Evolutionary conservation across 2,888 invertebrate species (phyloP).

Genomic region (Machimus atricapillus): DNA sequence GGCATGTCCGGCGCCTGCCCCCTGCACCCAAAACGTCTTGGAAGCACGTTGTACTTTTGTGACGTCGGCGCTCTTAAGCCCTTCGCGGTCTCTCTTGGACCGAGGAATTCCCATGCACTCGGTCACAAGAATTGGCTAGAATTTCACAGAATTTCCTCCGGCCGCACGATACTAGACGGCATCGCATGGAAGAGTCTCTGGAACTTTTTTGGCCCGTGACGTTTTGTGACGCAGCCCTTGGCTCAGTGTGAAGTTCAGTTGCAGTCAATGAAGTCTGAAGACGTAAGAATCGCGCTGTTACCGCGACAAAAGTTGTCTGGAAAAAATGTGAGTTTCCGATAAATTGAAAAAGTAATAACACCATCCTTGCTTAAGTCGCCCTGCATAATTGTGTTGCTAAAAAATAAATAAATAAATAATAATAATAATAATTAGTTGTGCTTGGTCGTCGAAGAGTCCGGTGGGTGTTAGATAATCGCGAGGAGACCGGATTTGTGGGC

Average conservation of each 20-base stretch:
- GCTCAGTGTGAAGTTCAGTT: neutral
- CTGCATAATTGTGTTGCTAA: neutral
- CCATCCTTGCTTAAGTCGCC: neutral
- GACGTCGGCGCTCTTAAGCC: neutral
- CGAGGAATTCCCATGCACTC: neutral
- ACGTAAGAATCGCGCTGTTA: slow-evolving; percentile 62
- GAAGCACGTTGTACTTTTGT: neutral
- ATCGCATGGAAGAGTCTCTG: neutral
- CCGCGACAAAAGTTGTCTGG: slow-evolving; percentile 63
- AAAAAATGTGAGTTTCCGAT: slow-evolving; percentile 61
- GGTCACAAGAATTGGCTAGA: neutral
- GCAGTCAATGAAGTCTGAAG: slow-evolving; percentile 50
- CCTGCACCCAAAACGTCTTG: neutral
- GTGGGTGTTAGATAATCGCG: slow-evolving; percentile 7
- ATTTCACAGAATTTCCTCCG: too few relatives aligned
- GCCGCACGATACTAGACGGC: too few relatives aligned
- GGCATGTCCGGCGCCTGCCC: neutral
- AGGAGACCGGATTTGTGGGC: neutral
- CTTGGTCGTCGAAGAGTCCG: slow-evolving; percentile 40
- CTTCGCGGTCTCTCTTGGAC: neutral
- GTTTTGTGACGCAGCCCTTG: slow-evolving; percentile 8
- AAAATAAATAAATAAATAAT: too few relatives aligned
- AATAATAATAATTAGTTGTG: too few relatives aligned
- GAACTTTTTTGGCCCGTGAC: slow-evolving; percentile 8
- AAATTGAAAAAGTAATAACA: neutral